Base-by-base conservation (phyloP, 2,113 vertebrate species). In the Oriolus oriolus region DNA sequence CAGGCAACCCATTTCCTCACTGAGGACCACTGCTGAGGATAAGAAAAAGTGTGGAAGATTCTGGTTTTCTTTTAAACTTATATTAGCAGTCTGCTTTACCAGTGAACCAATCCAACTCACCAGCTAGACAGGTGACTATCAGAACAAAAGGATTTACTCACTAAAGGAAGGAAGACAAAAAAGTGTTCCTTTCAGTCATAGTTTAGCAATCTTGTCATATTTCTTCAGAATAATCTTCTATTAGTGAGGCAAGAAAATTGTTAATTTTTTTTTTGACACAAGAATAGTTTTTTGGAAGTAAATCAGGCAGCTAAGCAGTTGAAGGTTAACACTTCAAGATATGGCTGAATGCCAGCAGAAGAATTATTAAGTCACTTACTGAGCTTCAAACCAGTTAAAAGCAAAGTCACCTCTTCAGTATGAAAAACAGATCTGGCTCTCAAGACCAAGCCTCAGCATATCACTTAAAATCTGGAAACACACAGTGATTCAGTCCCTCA, bases 401-500 rank as follows among this genome's bases (percentile, higher is more conserved):
- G 39, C 52, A 80, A 84, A 96, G 59, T 70, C 63, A 88, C 15
- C 41, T 61, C 41, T 50, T 90, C 56, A 74, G 16, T 27, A 39
- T 30, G 49, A 87, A 90, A 84, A 47, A 42, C 11, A 45, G 39
- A 53, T 31, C 33, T 49, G 6, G 39, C 27, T 27, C n/a, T 70
- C 60, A 77, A 12, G 11, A 90, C 10, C 45, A 69, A 60, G 28
- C 16, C 27, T 30, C 45, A 77, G 35, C 18, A 31, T 6, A 74
- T 6, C 5, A 3, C 54, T 54, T 56, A 41, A 65, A 82, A 56
- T 60, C 45, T 63, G 44, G 53, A 95, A 88, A 87, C 6, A 65
- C 31, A 65, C 8, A 53, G 44, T 93, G 85, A 96, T 84, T 97
- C 93, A 94, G 44, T 57, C 52, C 52, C 88, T 86, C 31, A 56